Conservation (phyloP, 2,888 invertebrate species). For the Melinopterus prodromus region DNA sequence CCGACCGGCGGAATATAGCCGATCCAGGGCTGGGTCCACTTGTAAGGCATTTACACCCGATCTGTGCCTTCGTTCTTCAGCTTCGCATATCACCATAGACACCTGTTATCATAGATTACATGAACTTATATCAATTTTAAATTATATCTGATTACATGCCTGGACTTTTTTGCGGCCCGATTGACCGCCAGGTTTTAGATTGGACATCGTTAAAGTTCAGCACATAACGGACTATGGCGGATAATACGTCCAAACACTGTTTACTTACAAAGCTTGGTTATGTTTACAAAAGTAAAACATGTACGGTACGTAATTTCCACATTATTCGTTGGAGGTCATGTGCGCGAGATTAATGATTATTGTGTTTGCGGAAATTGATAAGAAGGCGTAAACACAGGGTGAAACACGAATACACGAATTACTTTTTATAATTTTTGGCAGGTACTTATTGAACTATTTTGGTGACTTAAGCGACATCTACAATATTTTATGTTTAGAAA, state of each 20-base stretch:
- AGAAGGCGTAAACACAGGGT: too few relatives aligned
- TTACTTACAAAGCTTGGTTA: neutral
- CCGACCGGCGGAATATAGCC: constrained; percentile 94
- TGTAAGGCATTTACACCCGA: constrained; percentile 97
- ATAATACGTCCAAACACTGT: neutral
- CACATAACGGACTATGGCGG: neutral
- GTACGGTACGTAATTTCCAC: neutral
- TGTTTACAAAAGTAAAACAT: neutral
- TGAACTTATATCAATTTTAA: constrained; percentile 9
- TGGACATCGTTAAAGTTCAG: constrained; percentile 51
- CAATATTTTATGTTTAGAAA: too few relatives aligned
- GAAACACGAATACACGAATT: too few relatives aligned
- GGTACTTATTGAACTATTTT: too few relatives aligned
- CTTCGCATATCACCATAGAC: constrained; percentile 97
- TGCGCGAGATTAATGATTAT: too few relatives aligned
- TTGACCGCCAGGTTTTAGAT: constrained; percentile 56
- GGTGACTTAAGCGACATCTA: too few relatives aligned
- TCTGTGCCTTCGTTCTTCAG: constrained; percentile 91
- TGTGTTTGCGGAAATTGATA: too few relatives aligned
- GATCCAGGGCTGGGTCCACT: constrained; percentile 84
- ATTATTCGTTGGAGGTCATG: too few relatives aligned
- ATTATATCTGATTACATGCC: constrained; percentile 46
- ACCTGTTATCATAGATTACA: constrained; percentile 63
- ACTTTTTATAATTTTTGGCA: too few relatives aligned
- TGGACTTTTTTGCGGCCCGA: constrained; percentile 60